A percentile compares a stretch with the other conserved stretches of the same genome.
Evolutionary conservation across 2,888 invertebrate species (phyloP).

Genomic region (Stratiomys singularior): DNA sequence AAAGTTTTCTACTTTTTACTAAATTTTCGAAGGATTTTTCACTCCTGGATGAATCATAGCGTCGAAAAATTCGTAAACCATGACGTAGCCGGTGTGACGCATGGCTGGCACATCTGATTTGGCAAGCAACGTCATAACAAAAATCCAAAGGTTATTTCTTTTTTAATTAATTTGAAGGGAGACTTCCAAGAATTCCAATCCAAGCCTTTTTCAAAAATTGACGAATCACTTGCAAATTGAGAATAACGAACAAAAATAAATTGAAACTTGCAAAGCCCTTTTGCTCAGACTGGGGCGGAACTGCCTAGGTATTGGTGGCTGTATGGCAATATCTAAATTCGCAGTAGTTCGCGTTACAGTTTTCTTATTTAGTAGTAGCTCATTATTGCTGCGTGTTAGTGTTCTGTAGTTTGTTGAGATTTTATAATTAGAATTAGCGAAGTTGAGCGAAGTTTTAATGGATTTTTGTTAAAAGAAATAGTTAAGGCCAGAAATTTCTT

Average conservation of each 20-base stretch:
- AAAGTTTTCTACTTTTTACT: background rate
- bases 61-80: background rate
- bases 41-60: background rate
- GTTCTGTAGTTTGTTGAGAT: too few species aligned
- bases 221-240: conserved; percentile 1
- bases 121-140: background rate
- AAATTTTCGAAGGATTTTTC: background rate
- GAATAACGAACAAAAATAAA: background rate
- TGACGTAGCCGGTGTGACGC: background rate
- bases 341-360: too few species aligned
- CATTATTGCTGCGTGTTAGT: too few species aligned
- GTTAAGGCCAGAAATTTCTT: too few species aligned
- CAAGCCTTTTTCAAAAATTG: background rate
- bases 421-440: too few species aligned
- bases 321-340: too few species aligned
- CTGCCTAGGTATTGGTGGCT: too few species aligned
- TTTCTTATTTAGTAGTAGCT: too few species aligned
- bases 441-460: too few species aligned
- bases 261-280: background rate
- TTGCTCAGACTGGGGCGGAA: too few species aligned
- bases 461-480: too few species aligned
- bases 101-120: background rate
- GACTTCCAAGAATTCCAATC: background rate
- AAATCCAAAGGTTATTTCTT: background rate
- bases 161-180: background rate